phyloP scores from a whole-genome alignment of 2,888 invertebrate genomes.

The Eupithecia subumbrata region DNA sequence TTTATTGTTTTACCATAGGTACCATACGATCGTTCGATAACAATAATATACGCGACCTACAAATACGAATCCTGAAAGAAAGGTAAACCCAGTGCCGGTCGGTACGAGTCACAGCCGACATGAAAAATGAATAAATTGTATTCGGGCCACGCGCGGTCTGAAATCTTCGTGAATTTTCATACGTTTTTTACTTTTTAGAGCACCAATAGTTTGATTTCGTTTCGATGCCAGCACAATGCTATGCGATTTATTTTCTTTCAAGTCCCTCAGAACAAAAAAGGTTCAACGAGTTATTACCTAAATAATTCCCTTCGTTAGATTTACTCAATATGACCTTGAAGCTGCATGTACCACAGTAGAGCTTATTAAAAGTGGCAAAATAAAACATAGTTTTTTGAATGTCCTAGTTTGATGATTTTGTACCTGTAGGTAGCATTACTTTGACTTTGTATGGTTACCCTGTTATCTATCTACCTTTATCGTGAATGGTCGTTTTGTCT shows the following conservation, averaged over 20 bases:
- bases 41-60: constrained; percentile 24
- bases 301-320: not conserved
- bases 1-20: constrained; percentile 23
- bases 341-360: no score
- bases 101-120: constrained; percentile 76
- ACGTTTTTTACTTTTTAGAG: not conserved
- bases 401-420: not conserved
- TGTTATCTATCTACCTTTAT: constrained; percentile 54
- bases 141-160: constrained; percentile 68
- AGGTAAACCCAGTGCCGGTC: constrained; percentile 75
- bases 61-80: constrained; percentile 64
- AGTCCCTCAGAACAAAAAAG: not conserved
- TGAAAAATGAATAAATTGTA: constrained; percentile 82
- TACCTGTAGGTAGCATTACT: constrained; percentile 36
- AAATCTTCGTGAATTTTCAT: constrained; percentile 56
- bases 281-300: not conserved
- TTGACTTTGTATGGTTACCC: constrained; percentile 45
- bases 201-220: not conserved
- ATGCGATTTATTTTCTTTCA: not conserved
- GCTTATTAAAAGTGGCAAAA: not conserved
- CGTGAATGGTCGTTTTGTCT: constrained; percentile 55
- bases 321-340: not conserved
- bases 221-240: not conserved
- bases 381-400: not conserved
- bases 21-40: not conserved